Base-by-base conservation (phyloP, 1,140 invertebrate species). In the Cardiocondyla obscurior region DNA sequence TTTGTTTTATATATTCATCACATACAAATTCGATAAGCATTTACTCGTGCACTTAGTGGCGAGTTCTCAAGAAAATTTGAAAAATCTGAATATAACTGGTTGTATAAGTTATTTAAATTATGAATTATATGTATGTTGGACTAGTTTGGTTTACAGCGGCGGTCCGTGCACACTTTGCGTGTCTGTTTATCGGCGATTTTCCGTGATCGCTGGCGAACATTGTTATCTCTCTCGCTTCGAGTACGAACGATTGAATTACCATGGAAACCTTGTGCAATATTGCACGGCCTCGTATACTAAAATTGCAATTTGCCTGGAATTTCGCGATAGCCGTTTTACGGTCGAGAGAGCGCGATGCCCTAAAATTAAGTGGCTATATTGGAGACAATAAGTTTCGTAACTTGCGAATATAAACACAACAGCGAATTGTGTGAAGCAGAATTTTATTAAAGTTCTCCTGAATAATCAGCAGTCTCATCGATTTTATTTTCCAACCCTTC, bases 281-380 rank as follows among this genome's bases (percentile, higher is more conserved):
- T 25, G 62, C 62, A 46, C 30, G 60, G 33, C 62, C 62, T 79
- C 74, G 74, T 67, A 46, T 46, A 67, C 46, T 79, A 79, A 79
- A 79, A 79, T 79, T 67, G 74, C 74, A 67, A 79, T 79, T 69
- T 69, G 46, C 74, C 25, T 79, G 74, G 74, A 79, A 79, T 79
- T 39, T 79, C 62, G 46, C 46, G 74, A 77, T 67, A 60, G 74
- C 44, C 74, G 74, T 67, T 77, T 67, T 53, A 77, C 74, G 74
- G 46, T 67, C n/a, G 51, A 51, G 74, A 39, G 62, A 67, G 49
- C 53, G 74, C 44, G 74, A 30, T 79, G 55, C n/a, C 22, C 69
- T 69, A 69, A 79, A 79, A 79, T 79, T 79, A 79, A 79, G 62
- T 55, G 74, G 62, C 46, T 67, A 51, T 30, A 42, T 44, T 22